phyloP scores from a whole-genome alignment of 2,888 invertebrate genomes.

The Drosophila ustulata region DNA sequence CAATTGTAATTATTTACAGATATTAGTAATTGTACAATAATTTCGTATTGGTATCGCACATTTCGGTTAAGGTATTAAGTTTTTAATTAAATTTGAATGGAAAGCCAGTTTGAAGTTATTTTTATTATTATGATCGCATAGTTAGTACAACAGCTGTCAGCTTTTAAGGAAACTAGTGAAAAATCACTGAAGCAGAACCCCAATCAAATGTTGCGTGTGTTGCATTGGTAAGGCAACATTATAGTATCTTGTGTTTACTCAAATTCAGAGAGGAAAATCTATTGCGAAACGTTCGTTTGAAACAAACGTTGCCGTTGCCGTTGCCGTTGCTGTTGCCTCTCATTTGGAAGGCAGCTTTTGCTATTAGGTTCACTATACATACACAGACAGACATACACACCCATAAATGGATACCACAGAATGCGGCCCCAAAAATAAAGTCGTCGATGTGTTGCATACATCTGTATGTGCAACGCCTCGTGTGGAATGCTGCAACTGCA shows the following conservation, averaged over 20 bases:
- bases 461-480: constrained; percentile 64
- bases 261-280: constrained; percentile 29
- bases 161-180: constrained; percentile 1
- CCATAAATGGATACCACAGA: constrained; percentile 56
- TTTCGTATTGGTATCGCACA: background rate
- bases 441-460: constrained; percentile 59
- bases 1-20: no score
- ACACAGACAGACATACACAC: constrained; percentile 17
- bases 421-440: constrained; percentile 69
- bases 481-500: constrained; percentile 57
- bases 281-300: constrained; percentile 48
- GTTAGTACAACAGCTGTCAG: constrained; percentile 11
- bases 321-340: background rate
- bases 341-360: constrained; percentile 13
- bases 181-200: constrained; percentile 44
- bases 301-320: background rate
- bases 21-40: no score
- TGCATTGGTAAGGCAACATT: constrained; percentile 5
- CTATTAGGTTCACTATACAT: constrained; percentile 20
- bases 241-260: constrained; percentile 21
- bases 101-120: constrained; percentile 8
- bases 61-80: background rate
- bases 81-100: constrained; percentile 3
- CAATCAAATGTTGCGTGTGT: constrained; percentile 57
- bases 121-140: constrained; percentile 3